phyloP scores from a whole-genome alignment of 2,888 invertebrate genomes.

The Polydrusus pterygomalis region DNA sequence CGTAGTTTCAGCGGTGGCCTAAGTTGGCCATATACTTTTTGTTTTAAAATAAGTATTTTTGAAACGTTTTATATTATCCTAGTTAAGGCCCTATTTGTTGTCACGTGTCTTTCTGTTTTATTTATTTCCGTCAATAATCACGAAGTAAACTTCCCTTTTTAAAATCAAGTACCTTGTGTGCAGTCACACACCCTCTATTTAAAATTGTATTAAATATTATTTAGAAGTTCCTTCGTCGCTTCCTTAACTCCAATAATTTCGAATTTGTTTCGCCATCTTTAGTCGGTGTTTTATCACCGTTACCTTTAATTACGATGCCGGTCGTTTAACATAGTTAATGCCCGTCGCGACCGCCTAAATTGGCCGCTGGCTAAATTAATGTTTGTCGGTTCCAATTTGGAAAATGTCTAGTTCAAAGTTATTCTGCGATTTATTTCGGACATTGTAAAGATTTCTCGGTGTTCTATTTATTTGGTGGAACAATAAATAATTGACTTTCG shows the following conservation, averaged over 20 bases:
- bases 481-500: background rate
- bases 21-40: too few species aligned
- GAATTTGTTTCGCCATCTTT: slow-evolving; percentile 7
- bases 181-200: too few species aligned
- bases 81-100: too few species aligned
- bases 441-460: slow-evolving; percentile 13
- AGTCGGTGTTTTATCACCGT: slow-evolving; percentile 25
- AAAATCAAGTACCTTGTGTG: too few species aligned
- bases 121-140: too few species aligned
- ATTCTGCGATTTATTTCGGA: slow-evolving; percentile 29
- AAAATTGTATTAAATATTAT: too few species aligned
- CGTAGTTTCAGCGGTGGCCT: too few species aligned
- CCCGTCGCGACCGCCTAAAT: slow-evolving; percentile 30
- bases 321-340: slow-evolving; percentile 40
- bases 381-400: slow-evolving; percentile 37
- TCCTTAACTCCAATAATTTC: background rate
- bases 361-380: slow-evolving; percentile 39
- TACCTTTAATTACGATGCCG: slow-evolving; percentile 40
- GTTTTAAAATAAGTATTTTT: too few species aligned
- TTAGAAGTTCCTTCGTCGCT: background rate
- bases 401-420: slow-evolving; percentile 14
- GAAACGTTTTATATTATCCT: too few species aligned
- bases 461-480: slow-evolving; percentile 5
- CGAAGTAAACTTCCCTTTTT: too few species aligned
- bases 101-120: too few species aligned